Percentiles rank a stretch among this genome's conserved stretches.
Evolutionary conservation across 2,888 invertebrate species (phyloP).

Genomic region (Syrphus vitripennis): DNA sequence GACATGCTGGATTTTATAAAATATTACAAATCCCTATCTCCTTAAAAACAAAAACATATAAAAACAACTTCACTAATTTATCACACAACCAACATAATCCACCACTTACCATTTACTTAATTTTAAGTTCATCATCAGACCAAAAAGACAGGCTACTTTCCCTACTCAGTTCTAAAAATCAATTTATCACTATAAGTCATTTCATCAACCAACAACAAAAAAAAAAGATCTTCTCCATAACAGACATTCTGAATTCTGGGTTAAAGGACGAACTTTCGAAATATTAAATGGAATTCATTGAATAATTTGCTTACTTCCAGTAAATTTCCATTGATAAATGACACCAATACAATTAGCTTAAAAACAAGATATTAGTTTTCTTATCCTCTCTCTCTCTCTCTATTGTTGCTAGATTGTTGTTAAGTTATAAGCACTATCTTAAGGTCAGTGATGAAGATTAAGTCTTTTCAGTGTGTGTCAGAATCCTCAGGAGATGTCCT

Average conservation of each 20-base stretch:
- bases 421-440: constrained; percentile 24
- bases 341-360: constrained; percentile 54
- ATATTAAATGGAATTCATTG: constrained; percentile 37
- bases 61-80: neutral
- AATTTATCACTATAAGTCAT: constrained; percentile 9
- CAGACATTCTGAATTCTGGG: neutral
- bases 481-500: neutral
- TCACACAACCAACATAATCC: neutral
- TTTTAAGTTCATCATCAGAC: constrained; percentile 4
- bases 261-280: constrained; percentile 9
- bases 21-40: no score
- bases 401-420: neutral
- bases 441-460: constrained; percentile 26
- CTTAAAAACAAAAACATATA: neutral
- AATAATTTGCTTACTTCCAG: constrained; percentile 22
- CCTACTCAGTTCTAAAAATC: neutral
- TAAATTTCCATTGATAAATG: constrained; percentile 56
- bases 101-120: neutral
- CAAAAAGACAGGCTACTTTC: neutral
- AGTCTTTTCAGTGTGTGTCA: neutral
- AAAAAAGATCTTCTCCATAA: neutral
- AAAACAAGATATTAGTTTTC: constrained; percentile 24
- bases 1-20: no score
- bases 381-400: neutral
- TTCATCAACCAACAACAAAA: neutral